Conservation (phyloP, 1,140 invertebrate species). For the Lamellibrachia luymesi region DNA sequence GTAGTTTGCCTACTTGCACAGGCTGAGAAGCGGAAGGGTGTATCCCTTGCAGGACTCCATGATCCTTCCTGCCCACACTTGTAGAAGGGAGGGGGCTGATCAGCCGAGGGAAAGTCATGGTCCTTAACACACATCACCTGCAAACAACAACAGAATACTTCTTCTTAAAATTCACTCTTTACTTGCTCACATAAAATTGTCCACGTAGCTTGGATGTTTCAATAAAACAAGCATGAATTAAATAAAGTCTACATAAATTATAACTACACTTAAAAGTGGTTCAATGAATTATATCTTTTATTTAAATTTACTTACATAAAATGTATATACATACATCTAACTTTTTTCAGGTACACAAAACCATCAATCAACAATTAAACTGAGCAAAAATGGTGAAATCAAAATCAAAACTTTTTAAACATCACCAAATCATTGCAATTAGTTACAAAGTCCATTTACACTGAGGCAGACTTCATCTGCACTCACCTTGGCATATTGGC, state of each 20-base stretch:
- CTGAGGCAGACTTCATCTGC: background rate
- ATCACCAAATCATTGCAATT: background rate
- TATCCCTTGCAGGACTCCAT: conserved; percentile 39
- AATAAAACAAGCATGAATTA: background rate
- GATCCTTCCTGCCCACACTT: conserved; percentile 38
- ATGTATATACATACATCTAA: background rate
- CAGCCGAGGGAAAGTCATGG: conserved; percentile 29
- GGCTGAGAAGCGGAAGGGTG: conserved; percentile 34
- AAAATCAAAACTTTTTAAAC: background rate
- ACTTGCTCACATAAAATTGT: background rate
- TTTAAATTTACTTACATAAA: background rate
- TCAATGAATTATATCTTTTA: background rate
- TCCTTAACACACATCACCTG: conserved; percentile 31
- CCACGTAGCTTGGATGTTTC: background rate
- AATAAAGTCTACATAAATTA: background rate
- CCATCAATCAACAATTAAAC: background rate
- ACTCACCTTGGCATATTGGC: conserved; percentile 8
- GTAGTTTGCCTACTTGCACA: conserved; percentile 35
- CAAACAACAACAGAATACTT: conserved; percentile 27
- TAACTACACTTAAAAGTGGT: background rate
- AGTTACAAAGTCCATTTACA: background rate
- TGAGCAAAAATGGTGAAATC: background rate
- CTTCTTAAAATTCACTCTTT: background rate
- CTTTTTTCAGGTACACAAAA: background rate
- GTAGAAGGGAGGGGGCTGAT: conserved; percentile 35